Conservation (phyloP, 2,888 invertebrate species). For the Macrophya alboannulata region DNA sequence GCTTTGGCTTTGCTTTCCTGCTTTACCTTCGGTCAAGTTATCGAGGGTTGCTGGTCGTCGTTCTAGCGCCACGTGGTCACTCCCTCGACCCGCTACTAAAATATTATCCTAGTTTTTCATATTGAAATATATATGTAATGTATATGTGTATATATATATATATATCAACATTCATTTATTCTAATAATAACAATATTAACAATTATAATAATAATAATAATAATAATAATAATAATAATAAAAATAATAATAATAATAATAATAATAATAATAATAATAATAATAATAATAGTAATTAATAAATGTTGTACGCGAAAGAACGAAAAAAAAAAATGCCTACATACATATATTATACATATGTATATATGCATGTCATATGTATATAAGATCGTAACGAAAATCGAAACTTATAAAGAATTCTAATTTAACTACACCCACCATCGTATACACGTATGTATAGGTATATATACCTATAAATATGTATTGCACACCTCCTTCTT, state of each 20-base stretch:
- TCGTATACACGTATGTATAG: no score
- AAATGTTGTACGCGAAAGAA: neutral
- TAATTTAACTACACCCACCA: no score
- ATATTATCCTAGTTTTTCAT: conserved; percentile 66
- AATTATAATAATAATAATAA: conserved; percentile 34
- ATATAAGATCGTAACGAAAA: no score
- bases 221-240: conserved; percentile 32
- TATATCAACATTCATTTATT: conserved; percentile 59
- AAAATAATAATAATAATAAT: conserved; percentile 33
- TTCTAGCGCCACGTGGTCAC: conserved; percentile 78
- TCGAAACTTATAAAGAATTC: no score
- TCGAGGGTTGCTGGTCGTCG: conserved; percentile 81
- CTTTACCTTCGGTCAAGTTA: conserved; percentile 81
- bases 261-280: conserved; percentile 33
- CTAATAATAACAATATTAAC: conserved; percentile 33
- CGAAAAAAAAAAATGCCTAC: neutral
- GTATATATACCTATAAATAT: no score
- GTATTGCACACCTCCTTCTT: no score
- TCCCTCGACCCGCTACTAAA: conserved; percentile 79
- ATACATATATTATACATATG: neutral
- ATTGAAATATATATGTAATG: neutral
- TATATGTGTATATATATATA: conserved; percentile 35
- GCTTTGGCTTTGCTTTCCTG: conserved; percentile 60
- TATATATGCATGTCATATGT: neutral
- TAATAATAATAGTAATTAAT: no score